phyloP scores from a whole-genome alignment of 2,797 vertebrate genomes.

The Malurus splendens region DNA sequence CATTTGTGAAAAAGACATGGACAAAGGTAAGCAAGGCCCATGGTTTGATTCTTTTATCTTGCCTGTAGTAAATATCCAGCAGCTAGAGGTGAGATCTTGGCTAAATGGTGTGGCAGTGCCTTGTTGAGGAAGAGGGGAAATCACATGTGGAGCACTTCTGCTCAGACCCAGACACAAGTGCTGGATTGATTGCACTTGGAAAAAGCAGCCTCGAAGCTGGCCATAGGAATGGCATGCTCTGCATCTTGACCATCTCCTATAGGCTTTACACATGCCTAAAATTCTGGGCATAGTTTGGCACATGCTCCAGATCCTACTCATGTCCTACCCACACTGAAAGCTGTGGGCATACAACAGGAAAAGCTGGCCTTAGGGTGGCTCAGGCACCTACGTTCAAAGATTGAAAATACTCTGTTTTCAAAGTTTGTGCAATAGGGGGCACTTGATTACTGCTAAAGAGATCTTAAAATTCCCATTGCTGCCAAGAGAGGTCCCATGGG shows the following conservation, averaged over 20 bases:
- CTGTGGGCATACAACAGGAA: not conserved
- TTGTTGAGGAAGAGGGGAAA: not conserved
- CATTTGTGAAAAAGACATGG: constrained; percentile 88
- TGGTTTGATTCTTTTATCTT: not conserved
- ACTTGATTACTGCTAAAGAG: not conserved
- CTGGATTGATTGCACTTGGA: not conserved
- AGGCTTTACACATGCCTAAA: not conserved
- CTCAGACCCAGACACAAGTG: not conserved
- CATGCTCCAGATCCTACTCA: not conserved
- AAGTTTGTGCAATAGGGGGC: not conserved
- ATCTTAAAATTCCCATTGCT: not conserved
- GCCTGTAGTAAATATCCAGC: not conserved
- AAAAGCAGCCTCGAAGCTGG: not conserved
- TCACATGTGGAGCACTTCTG: not conserved
- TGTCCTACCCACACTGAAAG: not conserved
- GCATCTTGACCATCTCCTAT: not conserved
- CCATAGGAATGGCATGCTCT: not conserved
- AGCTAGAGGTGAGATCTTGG: not conserved
- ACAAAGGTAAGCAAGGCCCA: constrained; percentile 71
- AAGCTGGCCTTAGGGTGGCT: not conserved
- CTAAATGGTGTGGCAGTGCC: not conserved
- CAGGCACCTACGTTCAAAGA: not conserved
- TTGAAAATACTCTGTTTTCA: not conserved
- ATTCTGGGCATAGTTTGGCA: not conserved
- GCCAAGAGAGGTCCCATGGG: not conserved